Evolutionary conservation across 37 sponge, comb jelly and placozoan genomes (phyloP).

Genomic region (Mnemiopsis leidyi): DNA sequence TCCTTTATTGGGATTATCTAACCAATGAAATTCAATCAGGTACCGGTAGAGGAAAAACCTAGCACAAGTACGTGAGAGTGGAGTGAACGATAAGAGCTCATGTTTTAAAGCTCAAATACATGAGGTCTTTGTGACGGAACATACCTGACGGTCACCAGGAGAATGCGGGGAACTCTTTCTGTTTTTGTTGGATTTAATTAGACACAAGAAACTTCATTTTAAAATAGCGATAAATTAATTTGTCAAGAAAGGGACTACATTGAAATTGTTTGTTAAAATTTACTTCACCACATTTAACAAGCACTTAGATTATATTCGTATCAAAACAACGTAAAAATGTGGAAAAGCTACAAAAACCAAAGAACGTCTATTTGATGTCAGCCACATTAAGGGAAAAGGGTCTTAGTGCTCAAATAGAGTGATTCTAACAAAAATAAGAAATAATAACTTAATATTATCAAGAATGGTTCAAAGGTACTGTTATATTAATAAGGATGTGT

Average conservation of each 20-base stretch:
- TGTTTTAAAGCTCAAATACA: too few relatives aligned
- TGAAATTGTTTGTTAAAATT: conserved; percentile 13
- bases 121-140: too few relatives aligned
- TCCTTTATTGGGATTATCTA: too few relatives aligned
- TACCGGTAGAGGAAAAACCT: neutral
- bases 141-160: too few relatives aligned
- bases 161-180: too few relatives aligned
- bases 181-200: too few relatives aligned
- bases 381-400: neutral
- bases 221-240: conserved; percentile 32
- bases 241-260: conserved; percentile 33
- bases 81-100: neutral
- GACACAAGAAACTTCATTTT: neutral
- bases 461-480: neutral
- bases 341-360: conserved; percentile 61
- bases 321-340: conserved; percentile 57
- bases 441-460: neutral
- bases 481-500: too few relatives aligned
- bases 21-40: too few relatives aligned
- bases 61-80: conserved; percentile 11
- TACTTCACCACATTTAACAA: neutral
- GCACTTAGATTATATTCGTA: conserved; percentile 23
- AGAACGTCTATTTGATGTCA: neutral
- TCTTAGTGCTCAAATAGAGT: neutral
- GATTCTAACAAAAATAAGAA: neutral